Conservation (phyloP, 2,797 vertebrate genomes). For the Cyclura pinguis region DNA sequence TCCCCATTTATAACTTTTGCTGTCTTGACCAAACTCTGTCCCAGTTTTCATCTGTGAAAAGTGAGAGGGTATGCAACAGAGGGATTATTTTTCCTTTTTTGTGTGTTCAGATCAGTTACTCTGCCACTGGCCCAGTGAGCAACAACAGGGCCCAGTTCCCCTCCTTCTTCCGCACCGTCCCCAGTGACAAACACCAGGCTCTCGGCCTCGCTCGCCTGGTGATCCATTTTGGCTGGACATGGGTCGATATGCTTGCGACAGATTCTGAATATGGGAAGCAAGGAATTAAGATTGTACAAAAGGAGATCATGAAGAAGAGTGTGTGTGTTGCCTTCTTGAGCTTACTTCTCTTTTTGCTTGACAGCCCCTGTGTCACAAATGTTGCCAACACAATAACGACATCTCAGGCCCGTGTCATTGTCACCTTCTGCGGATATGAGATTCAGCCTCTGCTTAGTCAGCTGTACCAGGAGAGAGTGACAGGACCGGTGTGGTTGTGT, state of each 20-base stretch:
- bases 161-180: conserved; percentile 3
- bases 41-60: too few species aligned
- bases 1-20: too few species aligned
- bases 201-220: background rate
- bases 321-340: background rate
- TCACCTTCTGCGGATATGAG: conserved; percentile 3
- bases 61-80: background rate
- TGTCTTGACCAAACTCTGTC: too few species aligned
- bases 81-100: background rate
- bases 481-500: conserved; percentile 38
- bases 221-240: conserved; percentile 14
- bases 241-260: background rate
- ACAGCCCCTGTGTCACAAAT: too few species aligned
- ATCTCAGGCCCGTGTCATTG: conserved; percentile 9
- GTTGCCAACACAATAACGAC: background rate
- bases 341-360: background rate
- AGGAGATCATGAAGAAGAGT: background rate
- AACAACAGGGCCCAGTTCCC: background rate
- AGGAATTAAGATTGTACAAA: background rate
- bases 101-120: conserved; percentile 22
- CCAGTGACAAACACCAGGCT: conserved; percentile 10
- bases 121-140: background rate
- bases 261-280: conserved; percentile 10
- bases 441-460: background rate
- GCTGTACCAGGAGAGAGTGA: background rate